Evolutionary conservation across 2,888 invertebrate genomes (phyloP), one percentile per base, ranked within the genome.

Genomic region (Melikaiella ostensackeni): DNA sequence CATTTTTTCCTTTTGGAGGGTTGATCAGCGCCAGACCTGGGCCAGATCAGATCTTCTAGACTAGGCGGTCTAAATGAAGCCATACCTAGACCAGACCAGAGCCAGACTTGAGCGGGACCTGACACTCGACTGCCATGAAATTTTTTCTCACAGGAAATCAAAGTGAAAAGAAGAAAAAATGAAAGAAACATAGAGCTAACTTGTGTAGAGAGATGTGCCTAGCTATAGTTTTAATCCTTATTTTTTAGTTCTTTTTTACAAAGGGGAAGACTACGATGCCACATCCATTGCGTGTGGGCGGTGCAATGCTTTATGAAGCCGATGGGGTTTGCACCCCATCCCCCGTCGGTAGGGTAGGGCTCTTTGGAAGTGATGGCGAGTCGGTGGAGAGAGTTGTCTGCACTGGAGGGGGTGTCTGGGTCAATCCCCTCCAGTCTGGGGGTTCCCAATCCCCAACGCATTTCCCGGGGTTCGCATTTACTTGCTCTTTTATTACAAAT

Each of bases 331-430:
- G 83, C 86, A 85, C 86, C 87, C 86, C 81, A 80, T 79, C 62
- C 83, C 80, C 83, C 84, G 83, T 84, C 81, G 79, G 82, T 82
- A 80, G 80, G 66, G 81, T 83, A 84, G 85, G 82, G 84, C 84
- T 87, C 84, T 83, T 79, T 77, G 82, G 83, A 86, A 84, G 84
- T 83, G 82, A 75, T 77, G 84, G 81, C 80, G 80, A 80, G 75
- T 77, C 76, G 77, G 77, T 82, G 84, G 87, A 85, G 88, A 88
- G 88, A 82, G 86, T 83, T 82, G 88, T 86, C 86, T 84, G 84
- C 77, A 64, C 81, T 90, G 91, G 91, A 91, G 89, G 91, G 91
- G 90, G 91, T 91, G 91, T 91, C 91, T 91, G 91, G 90, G 91
- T 90, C 91, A 90, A 91, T 90, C 91, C 90, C 91, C 90, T 89